Base-by-base conservation (phyloP, 2,113 vertebrate genomes). In the Sceloporus tristichus region DNA sequence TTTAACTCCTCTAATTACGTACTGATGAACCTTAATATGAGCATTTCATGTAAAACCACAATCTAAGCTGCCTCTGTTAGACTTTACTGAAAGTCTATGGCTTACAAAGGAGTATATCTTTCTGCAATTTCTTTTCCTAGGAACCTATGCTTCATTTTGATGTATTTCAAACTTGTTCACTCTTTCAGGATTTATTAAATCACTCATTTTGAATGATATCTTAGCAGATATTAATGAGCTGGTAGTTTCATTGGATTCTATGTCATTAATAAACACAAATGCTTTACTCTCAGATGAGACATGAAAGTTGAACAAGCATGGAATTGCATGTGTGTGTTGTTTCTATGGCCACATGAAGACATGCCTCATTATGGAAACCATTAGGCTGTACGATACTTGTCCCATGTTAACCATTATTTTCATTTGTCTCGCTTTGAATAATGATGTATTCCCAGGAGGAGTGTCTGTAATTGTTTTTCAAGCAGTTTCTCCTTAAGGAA, bases 241-340 rank as follows among this genome's bases (percentile, higher is more conserved):
- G 92, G 66, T 71, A 83, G 34, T 87, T 92, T 88, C 88, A 70
- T 59, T n/a, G 42, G 79, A 90, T 88, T 79, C 11, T 91, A 23
- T 27, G 80, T 38, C 14, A 86, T 65, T 9, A 73, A 89, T 42
- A 74, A n/a, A 42, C 9, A 59, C 4, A 89, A 40, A 84, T 82
- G 68, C n/a, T 90, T 85, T 18, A 91, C 25, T 81, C 59, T 88
- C 75, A 66, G 75, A 77, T 48, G 82, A 19, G 8, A 0, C 0
- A 53, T 0, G 65, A 34, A 77, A 92, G 88, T 71, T 3, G 87
- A n/a, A 74, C 10, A 74, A 42, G 27, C 79, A 42, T 53, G 86
- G 85, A 80, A 84, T 77, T 48, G 78, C 29, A n/a, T 81, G 53
- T 86, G 68, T 84, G 25, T 3, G 77, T 66, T 6, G 23, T 75